Conservation (phyloP, 2,888 invertebrate species). For the Selenia dentaria region DNA sequence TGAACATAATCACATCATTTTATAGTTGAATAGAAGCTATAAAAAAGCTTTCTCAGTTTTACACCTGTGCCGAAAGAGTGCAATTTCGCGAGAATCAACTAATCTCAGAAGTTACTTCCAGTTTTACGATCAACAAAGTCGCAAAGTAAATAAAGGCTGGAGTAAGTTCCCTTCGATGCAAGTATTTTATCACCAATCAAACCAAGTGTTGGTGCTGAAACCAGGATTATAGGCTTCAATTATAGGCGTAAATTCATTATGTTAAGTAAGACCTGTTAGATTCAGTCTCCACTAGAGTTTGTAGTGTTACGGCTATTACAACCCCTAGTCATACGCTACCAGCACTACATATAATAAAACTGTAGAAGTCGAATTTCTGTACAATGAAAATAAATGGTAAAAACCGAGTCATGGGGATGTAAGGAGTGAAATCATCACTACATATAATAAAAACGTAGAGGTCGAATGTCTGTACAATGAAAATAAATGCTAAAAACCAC, state of each 20-base stretch:
- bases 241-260: slow-evolving; percentile 19
- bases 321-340: too few relatives aligned
- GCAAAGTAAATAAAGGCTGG: slow-evolving; percentile 39
- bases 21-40: background rate
- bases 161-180: slow-evolving; percentile 30
- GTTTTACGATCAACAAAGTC: slow-evolving; percentile 40
- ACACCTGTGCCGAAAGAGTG: slow-evolving; percentile 25
- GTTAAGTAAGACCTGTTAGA: too few relatives aligned
- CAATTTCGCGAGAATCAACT: slow-evolving; percentile 23
- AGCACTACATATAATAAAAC: too few relatives aligned
- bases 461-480: too few relatives aligned
- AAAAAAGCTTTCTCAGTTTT: slow-evolving; percentile 7
- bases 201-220: slow-evolving; percentile 22
- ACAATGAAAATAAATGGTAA: too few relatives aligned
- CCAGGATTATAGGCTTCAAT: slow-evolving; percentile 35
- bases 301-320: too few relatives aligned
- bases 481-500: too few relatives aligned
- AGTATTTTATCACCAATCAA: slow-evolving; percentile 39
- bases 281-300: too few relatives aligned
- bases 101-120: slow-evolving; percentile 22
- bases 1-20: background rate
- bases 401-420: too few relatives aligned
- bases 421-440: too few relatives aligned
- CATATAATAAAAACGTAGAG: too few relatives aligned
- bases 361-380: too few relatives aligned